Conservation (phyloP, 2,888 invertebrate species). For the Spilarctia lutea region DNA sequence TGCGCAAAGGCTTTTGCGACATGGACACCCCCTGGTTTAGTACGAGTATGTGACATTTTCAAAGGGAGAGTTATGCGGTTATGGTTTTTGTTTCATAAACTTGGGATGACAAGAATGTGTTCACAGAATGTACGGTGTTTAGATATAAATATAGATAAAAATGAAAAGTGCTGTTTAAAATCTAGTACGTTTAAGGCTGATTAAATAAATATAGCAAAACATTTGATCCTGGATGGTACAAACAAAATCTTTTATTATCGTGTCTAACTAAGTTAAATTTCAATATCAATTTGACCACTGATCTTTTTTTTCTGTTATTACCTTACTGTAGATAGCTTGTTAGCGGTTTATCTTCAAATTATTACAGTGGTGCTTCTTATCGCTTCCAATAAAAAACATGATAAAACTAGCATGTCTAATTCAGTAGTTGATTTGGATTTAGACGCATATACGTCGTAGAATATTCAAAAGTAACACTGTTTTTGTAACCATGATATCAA, state of each 20-base stretch:
- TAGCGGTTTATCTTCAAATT: background rate
- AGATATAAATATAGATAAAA: background rate
- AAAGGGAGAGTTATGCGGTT: conserved; percentile 18
- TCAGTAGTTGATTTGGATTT: conserved; percentile 51
- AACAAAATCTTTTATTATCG: background rate
- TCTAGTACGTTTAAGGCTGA: background rate
- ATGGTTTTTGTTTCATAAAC: background rate
- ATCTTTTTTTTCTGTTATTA: background rate
- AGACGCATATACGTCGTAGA: conserved; percentile 35
- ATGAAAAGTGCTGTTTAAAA: background rate
- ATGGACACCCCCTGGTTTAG: conserved; percentile 55
- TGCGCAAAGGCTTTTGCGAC: conserved; percentile 60
- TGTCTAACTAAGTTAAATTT: background rate
- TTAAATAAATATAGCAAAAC: background rate
- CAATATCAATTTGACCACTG: background rate
- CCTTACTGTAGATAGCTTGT: background rate
- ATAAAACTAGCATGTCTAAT: conserved; percentile 23
- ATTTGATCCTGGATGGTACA: too few relatives aligned
- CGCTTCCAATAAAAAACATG: conserved; percentile 7
- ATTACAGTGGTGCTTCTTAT: background rate
- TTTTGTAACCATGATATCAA: conserved; percentile 16
- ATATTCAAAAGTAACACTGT: conserved; percentile 2
- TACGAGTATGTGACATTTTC: conserved; percentile 46
- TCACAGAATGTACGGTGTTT: background rate
- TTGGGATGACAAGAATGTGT: background rate